Percentiles rank a stretch among this genome's conserved stretches.
Conservation (phyloP, 2,888 invertebrate species). For the Cerastoderma edule region DNA sequence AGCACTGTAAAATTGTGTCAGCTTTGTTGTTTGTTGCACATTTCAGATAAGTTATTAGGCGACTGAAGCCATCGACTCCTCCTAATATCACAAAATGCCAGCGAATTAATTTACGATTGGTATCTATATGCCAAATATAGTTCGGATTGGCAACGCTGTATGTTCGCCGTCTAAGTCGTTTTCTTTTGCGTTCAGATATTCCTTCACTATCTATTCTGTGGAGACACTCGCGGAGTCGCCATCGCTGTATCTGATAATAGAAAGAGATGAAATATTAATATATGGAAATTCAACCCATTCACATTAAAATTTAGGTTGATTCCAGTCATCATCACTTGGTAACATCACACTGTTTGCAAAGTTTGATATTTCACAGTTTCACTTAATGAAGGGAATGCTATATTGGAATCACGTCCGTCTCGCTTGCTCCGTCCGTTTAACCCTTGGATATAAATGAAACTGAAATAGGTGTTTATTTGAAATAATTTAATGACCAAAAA, state of each 20-base stretch:
- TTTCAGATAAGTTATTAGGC: slow-evolving; percentile 34
- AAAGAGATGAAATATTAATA: no score
- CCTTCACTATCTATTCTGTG: slow-evolving; percentile 26
- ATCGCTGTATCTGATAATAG: slow-evolving; percentile 18
- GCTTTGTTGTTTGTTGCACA: slow-evolving; percentile 50
- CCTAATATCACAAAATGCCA: slow-evolving; percentile 51
- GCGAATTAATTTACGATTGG: slow-evolving; percentile 52
- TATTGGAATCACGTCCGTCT: no score
- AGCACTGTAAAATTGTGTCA: slow-evolving; percentile 33
- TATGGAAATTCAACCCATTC: no score
- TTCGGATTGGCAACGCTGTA: slow-evolving; percentile 39
- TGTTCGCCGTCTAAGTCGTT: slow-evolving; percentile 28
- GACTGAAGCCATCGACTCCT: slow-evolving; percentile 54
- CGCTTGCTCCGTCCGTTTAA: no score
- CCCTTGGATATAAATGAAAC: no score
- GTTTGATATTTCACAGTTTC: no score
- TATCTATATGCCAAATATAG: slow-evolving; percentile 53
- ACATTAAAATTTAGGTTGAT: no score
- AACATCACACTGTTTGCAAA: no score
- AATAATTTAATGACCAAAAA: no score
- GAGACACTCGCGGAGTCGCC: slow-evolving; percentile 15
- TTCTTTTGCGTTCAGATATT: slow-evolving; percentile 27
- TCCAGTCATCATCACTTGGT: no score
- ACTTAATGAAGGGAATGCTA: no score
- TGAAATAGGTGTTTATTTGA: no score